Conservation (phyloP, 2,113 vertebrate species). For the Opisthocomus hoazin region DNA sequence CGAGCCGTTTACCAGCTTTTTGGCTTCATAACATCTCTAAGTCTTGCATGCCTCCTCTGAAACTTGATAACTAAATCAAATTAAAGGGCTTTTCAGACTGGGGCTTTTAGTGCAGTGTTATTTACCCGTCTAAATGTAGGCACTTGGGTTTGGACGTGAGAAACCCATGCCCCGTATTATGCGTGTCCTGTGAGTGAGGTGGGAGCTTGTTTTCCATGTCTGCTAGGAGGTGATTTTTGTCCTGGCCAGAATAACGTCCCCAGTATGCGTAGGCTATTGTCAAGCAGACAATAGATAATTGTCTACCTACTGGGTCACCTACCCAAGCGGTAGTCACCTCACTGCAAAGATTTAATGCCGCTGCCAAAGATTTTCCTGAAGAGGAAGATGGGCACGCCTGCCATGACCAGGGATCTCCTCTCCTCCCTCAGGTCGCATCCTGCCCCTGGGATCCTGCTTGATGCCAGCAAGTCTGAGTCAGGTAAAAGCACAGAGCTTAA, state of each 20-base stretch:
- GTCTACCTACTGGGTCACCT: neutral
- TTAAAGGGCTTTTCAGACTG: neutral
- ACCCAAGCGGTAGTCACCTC: neutral
- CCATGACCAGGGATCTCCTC: neutral
- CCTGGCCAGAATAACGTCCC: neutral
- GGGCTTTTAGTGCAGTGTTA: neutral
- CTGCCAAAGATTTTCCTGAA: conserved; percentile 10
- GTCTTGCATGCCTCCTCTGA: neutral
- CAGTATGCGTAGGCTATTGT: neutral
- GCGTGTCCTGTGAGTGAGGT: neutral
- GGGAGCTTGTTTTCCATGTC: neutral
- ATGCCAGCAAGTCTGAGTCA: conserved; percentile 15
- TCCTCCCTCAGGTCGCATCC: neutral
- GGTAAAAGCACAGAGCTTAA: neutral
- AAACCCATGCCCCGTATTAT: neutral
- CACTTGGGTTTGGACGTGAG: neutral
- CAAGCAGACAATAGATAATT: neutral
- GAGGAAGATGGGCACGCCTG: neutral
- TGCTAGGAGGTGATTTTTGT: neutral
- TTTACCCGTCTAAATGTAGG: neutral
- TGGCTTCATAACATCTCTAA: neutral
- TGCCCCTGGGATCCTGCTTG: neutral
- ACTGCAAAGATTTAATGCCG: neutral
- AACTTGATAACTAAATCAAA: neutral
- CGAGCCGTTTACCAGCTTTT: neutral